These are phyloP conservation scores for Apamea epomidion DNA, from an alignment of 2,888 invertebrate species.

Conservation along the genomic window DNA sequence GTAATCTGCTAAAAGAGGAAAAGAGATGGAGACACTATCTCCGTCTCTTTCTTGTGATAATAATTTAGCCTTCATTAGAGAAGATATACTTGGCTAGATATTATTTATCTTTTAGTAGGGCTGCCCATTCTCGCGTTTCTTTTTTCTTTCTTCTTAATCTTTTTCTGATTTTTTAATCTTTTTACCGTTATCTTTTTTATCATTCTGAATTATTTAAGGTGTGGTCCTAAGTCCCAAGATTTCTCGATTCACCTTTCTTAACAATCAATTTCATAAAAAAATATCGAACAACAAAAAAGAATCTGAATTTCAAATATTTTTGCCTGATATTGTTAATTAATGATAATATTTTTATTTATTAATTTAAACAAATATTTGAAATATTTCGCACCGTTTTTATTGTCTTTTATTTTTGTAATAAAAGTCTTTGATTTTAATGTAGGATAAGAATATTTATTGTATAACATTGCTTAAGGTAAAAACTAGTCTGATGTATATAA, in stretches of 20 bases:
- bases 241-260: slow-evolving; percentile 35
- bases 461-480: slow-evolving; percentile 15
- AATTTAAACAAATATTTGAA: slow-evolving; percentile 35
- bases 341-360: background rate
- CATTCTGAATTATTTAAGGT: background rate
- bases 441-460: slow-evolving; percentile 51
- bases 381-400: slow-evolving; percentile 43
- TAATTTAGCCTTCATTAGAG: slow-evolving; percentile 23
- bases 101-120: slow-evolving; percentile 58
- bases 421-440: slow-evolving; percentile 17
- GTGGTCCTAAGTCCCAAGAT: slow-evolving; percentile 48
- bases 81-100: slow-evolving; percentile 14
- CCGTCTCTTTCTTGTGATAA: slow-evolving; percentile 24
- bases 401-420: slow-evolving; percentile 13
- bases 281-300: slow-evolving; percentile 30
- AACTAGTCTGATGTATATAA: slow-evolving; percentile 41
- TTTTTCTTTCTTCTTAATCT: background rate
- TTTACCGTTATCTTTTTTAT: background rate
- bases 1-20: slow-evolving; percentile 50
- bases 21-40: background rate
- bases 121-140: background rate
- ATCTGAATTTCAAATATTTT: slow-evolving; percentile 50
- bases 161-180: background rate
- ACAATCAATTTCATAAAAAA: slow-evolving; percentile 35
- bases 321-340: slow-evolving; percentile 8